phyloP scores from a whole-genome alignment of 1,140 invertebrate genomes.

The Melitaea cinxia region DNA sequence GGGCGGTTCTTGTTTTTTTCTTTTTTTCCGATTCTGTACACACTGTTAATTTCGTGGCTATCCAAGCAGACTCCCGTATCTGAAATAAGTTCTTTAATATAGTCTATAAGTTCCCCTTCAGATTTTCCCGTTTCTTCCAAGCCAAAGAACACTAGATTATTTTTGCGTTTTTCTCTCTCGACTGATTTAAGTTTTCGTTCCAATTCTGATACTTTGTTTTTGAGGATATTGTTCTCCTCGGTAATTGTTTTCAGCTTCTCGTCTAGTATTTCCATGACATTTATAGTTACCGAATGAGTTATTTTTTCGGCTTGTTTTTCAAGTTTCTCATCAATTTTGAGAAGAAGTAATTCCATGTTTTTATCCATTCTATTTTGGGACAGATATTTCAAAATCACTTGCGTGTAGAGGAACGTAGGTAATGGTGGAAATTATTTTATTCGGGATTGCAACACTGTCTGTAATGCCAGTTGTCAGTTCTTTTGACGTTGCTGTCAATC shows the following conservation, averaged over 20 bases:
- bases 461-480: too few relatives aligned
- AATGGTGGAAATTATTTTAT: too few relatives aligned
- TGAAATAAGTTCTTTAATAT: constrained; percentile 37
- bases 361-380: constrained; percentile 33
- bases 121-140: constrained; percentile 41
- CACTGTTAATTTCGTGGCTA: constrained; percentile 41
- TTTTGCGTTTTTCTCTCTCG: constrained; percentile 44
- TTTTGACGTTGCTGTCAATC: too few relatives aligned
- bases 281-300: constrained; percentile 38
- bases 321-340: constrained; percentile 38
- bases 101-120: constrained; percentile 37
- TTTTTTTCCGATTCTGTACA: constrained; percentile 38
- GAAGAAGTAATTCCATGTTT: constrained; percentile 37
- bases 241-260: constrained; percentile 37
- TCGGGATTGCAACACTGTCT: too few relatives aligned
- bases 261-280: constrained; percentile 40
- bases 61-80: constrained; percentile 32
- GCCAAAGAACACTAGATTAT: constrained; percentile 46
- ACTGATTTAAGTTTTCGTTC: constrained; percentile 35
- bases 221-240: constrained; percentile 41
- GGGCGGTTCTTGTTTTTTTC: constrained; percentile 35
- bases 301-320: constrained; percentile 36
- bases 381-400: too few relatives aligned
- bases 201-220: constrained; percentile 36
- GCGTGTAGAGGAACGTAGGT: too few relatives aligned